Conservation (phyloP, 1,140 invertebrate species). For the Leguminivora glycinivorella region DNA sequence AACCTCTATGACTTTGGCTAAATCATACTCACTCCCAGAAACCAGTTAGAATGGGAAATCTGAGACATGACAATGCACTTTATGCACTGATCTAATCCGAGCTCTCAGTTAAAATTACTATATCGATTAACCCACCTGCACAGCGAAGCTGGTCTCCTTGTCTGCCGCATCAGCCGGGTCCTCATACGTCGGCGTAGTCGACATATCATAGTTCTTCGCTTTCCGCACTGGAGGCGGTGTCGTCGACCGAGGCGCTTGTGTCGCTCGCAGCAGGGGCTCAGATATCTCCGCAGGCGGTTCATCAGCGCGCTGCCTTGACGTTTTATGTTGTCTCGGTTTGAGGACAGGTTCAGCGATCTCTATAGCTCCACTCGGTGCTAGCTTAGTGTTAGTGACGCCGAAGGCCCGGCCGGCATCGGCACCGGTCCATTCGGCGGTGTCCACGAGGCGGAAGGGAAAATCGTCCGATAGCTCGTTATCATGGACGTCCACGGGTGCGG, state of each 20-base stretch:
- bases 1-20: too few species aligned
- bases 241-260: slow-evolving; percentile 53
- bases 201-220: slow-evolving; percentile 67
- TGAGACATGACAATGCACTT: too few species aligned
- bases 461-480: slow-evolving; percentile 71
- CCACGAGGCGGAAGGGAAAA: slow-evolving; percentile 58
- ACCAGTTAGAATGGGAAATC: too few species aligned
- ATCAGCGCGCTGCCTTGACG: slow-evolving; percentile 69
- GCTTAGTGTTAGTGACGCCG: slow-evolving; percentile 80
- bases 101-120: too few species aligned
- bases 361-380: slow-evolving; percentile 66
- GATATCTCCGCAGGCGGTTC: slow-evolving; percentile 67
- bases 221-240: slow-evolving; percentile 52
- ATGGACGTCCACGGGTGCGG: slow-evolving; percentile 48
- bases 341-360: slow-evolving; percentile 88
- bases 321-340: slow-evolving; percentile 80
- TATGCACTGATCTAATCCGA: too few species aligned
- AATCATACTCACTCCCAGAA: too few species aligned
- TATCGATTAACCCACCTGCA: slow-evolving; percentile 67
- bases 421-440: slow-evolving; percentile 76
- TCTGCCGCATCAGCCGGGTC: slow-evolving; percentile 53
- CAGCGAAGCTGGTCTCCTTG: slow-evolving; percentile 80
- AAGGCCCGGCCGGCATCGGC: slow-evolving; percentile 80
- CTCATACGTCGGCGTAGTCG: slow-evolving; percentile 65
- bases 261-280: slow-evolving; percentile 82